Base-by-base conservation (phyloP, 2,888 invertebrate species). In the Sussaba pulchella region DNA sequence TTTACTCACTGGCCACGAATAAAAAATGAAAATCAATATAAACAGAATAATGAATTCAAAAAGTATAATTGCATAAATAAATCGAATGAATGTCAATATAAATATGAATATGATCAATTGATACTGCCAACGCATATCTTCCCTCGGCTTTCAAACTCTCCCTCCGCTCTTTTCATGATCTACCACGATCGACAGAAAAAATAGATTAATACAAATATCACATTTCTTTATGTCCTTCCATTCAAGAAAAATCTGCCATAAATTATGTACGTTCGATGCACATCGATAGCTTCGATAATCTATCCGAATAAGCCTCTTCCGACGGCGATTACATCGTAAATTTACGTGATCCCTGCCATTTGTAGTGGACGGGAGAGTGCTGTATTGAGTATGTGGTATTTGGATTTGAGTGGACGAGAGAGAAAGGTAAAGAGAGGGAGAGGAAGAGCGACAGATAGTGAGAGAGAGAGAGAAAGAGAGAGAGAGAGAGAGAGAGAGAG, bases 281-380 rank as follows among this genome's bases (percentile, higher is more conserved):
- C 2, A 6, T 31, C 31, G 2, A 6, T 6, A 2, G 24, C 21
- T 21, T 41, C 43, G 41, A 57, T 57, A 67, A 67, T 70, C 41
- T 43, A 57, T 57, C 17, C 43, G 24, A 2, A n/a, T n/a, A n/a
- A 45, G 70, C 57, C 26, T 57, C 70, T 57, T 57, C 31, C 26
- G 43, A 24, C 43, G 43, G 45, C 57, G 43, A 70, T 57, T 43
- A 57, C 43, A 70, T 57, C 70, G 70, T 70, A 70, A 70, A 70
- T 70, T 70, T 17, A 69, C 8, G 52, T 67, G 67, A 41, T 39
- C 54, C 17, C 17, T n/a, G 54, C 26, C 17, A 24, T 54, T 52
- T 31, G 41, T 17, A 24, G 41, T 31, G 66, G 66, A 66, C 50
- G 66, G 17, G 50, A 10, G 41, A 36, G n/a, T 21, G 24, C 50